Evolutionary conservation across 2,888 invertebrate species (phyloP).

Genomic region (Hyles lineata): DNA sequence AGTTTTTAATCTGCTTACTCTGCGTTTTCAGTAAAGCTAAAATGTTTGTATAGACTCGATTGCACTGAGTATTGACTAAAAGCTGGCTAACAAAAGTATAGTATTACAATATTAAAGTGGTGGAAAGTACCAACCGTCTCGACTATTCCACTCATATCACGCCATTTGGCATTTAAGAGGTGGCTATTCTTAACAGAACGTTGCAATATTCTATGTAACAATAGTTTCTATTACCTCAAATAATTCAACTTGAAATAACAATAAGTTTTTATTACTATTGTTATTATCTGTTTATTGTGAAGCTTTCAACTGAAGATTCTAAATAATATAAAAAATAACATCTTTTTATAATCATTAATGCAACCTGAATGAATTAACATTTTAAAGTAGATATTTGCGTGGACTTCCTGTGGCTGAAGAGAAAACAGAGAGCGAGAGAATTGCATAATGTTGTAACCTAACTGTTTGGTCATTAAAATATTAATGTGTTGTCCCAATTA

Average conservation of each 20-base stretch:
- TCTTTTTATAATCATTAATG: no score
- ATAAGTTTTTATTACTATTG: no score
- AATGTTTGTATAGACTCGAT: neutral
- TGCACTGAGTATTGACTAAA: neutral
- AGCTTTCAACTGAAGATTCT: no score
- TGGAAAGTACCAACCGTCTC: neutral
- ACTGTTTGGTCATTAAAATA: no score
- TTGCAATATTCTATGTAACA: neutral
- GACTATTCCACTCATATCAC: neutral
- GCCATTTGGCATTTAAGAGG: constrained; percentile 15
- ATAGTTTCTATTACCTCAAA: neutral
- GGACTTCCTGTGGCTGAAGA: no score
- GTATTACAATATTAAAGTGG: neutral
- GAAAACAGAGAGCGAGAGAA: no score
- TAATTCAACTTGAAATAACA: neutral
- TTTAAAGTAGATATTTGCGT: no score
- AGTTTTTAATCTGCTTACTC: neutral
- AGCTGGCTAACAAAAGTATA: neutral
- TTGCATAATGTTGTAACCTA: no score
- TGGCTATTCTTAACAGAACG: neutral
- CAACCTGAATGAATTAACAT: no score
- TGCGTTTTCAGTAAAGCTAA: neutral
- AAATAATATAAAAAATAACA: no score
- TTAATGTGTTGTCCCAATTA: no score
- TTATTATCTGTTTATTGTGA: no score